Base-by-base conservation (phyloP, 2,113 vertebrate genomes). In the Python bivittatus region DNA sequence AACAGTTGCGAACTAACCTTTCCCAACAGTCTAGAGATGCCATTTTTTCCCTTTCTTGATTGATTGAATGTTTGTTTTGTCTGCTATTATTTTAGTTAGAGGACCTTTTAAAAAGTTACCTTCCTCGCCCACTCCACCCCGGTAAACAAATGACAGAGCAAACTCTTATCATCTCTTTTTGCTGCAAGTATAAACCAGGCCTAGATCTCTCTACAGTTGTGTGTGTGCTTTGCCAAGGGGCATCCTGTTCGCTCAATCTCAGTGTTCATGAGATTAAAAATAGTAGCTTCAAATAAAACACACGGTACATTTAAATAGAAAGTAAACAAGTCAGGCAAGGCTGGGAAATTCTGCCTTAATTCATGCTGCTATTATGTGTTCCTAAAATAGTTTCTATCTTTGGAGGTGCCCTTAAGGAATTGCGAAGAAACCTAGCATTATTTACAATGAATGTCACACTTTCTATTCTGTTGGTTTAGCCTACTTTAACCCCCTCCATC, bases 251-350 rank as follows among this genome's bases (percentile, higher is more conserved):
- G 23, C 52, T 52, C 86, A 85, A 29, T 85, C 89, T 42, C 42
- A 25, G 87, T 94, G 94, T 94, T 64, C 58, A 92, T 91, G 91
- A 86, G n/a, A 91, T 33, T 95, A 88, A 94, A 95, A 0, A n/a
- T 91, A 91, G 89, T 91, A 1, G 79, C 84, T 20, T 52, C 25
- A 90, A 84, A 93, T 68, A 29, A 93, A 96, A 92, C 57, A 12
- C 0, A 0, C 13, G 85, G 56, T 88, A 79, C 23, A 93, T 94
- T 79, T 94, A 91, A 94, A 88, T 90, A 86, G 15, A 57, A 27
- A 92, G 57, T 84, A 4, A 95, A 53, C 90, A 89, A 93, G 42
- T 61, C 86, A 85, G 86, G 52, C 86, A 93, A 94, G 92, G 92
- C 84, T 91, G 29, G 53, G 93, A 95, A 92, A 87, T 92, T 93